Evolutionary conservation across 2,113 vertebrate genomes (phyloP), one percentile per base, ranked within the genome.

Genomic region (Chionodraco myersi): DNA sequence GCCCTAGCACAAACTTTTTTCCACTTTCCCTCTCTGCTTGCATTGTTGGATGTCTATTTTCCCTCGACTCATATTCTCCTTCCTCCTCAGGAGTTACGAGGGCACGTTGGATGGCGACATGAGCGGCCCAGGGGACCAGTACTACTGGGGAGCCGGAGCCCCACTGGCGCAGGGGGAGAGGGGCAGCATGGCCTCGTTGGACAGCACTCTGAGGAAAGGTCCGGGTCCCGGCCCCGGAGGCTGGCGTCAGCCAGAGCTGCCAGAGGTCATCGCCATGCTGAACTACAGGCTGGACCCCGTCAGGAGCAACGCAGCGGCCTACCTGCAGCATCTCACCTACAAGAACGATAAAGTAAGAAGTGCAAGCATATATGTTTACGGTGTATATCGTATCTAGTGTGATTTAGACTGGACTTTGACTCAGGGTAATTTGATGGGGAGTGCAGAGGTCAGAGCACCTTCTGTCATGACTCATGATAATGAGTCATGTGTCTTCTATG

Each of bases 261-360:
- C 97, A 0, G 98, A 99, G 92, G 98, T 99, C 65, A 97, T 99
- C 0, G 96, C 96, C 83, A 99, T 99, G 98, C 95, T 99, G 14
- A 97, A 96, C 74, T 99, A 97, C 90, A 96, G 96, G 1, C 89
- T 99, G 84, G 98, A 99, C 2, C 95, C 98, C 0, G 98, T 99
- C 81, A 97, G 94, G 86, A 96, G 97, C 92, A 99, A 99, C 0
- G 98, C 98, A 0, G 98, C 98, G 0, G 97, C 98, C 0, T 99
- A 96, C 86, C 93, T 99, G 87, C 98, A 99, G 77, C 98, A 99
- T 86, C 94, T 99, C 84, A 98, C 97, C 84, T 99, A 95, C 82
- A 97, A 96, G 59, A 99, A 99, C 0, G 98, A 99, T 89, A 98
- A 98, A 91, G 95, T 96, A 85, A 87, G 71, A 30, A 10, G 58